A percentile compares a stretch with the other conserved stretches of the same genome.
phyloP scores from a whole-genome alignment of 2,113 vertebrate species.

The Macaca nemestrina region DNA sequence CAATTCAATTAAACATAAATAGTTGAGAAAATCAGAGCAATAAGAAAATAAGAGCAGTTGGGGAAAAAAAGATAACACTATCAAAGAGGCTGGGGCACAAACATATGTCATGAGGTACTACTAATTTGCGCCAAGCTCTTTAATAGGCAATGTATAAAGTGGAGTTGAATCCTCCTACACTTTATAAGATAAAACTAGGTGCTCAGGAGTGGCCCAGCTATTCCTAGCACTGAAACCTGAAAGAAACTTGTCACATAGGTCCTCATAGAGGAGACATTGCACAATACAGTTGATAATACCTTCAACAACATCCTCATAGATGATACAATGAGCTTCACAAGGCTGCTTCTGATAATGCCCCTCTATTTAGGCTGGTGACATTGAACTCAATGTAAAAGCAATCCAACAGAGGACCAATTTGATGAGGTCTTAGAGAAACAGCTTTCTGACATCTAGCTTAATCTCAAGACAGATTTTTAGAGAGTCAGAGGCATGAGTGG shows the following conservation, averaged over 20 bases:
- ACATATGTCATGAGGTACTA: background rate
- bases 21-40: constrained; percentile 6
- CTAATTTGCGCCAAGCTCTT: background rate
- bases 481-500: background rate
- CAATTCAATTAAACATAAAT: constrained; percentile 23
- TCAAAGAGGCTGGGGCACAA: background rate
- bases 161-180: background rate
- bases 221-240: background rate
- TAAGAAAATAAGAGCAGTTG: background rate
- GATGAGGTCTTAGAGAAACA: background rate
- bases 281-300: background rate
- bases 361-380: background rate
- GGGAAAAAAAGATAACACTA: background rate
- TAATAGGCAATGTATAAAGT: background rate
- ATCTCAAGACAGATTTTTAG: constrained; percentile 39
- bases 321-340: background rate
- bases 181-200: background rate
- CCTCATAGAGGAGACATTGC: background rate
- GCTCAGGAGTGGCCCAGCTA: background rate
- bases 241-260: background rate
- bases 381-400: constrained; percentile 49
- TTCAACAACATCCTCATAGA: background rate
- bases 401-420: constrained; percentile 16
- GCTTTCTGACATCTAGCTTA: constrained; percentile 24
- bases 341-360: background rate